phyloP scores from a whole-genome alignment of 2,113 vertebrate species.

The Zosterops pallidus region DNA sequence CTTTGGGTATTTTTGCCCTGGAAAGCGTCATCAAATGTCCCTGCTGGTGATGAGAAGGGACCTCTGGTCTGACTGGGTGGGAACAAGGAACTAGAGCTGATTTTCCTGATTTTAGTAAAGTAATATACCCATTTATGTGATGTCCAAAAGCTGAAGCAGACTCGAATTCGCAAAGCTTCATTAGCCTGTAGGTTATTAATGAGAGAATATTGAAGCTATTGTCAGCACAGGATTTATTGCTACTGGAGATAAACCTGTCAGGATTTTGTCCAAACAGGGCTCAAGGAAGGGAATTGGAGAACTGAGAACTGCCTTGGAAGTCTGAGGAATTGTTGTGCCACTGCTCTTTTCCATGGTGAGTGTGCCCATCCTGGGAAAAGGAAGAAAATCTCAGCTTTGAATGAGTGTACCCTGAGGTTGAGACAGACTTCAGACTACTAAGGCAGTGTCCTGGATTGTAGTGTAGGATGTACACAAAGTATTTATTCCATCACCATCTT shows the following conservation, averaged over 20 bases:
- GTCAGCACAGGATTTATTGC: neutral
- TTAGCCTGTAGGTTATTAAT: neutral
- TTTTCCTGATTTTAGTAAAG: neutral
- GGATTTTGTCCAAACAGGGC: neutral
- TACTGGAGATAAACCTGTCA: neutral
- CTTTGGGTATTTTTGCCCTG: neutral
- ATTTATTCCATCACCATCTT: too few species aligned
- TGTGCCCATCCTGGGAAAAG: neutral
- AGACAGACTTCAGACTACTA: neutral
- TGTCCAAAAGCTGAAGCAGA: neutral
- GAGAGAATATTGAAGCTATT: neutral
- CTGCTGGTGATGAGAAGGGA: neutral
- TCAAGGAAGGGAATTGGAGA: neutral
- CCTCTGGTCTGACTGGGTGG: neutral
- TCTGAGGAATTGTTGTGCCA: neutral
- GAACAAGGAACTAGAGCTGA: neutral
- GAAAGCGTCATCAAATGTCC: neutral
- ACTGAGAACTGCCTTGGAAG: neutral
- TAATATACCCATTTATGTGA: rapidly evolving
- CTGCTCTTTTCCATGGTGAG: neutral
- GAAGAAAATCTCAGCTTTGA: neutral
- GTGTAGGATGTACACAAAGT: too few species aligned
- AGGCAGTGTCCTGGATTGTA: neutral
- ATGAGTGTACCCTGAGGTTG: neutral
- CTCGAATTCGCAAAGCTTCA: neutral